phyloP scores from a whole-genome alignment of 2,113 vertebrate species.

The Cyanoderma ruficeps region DNA sequence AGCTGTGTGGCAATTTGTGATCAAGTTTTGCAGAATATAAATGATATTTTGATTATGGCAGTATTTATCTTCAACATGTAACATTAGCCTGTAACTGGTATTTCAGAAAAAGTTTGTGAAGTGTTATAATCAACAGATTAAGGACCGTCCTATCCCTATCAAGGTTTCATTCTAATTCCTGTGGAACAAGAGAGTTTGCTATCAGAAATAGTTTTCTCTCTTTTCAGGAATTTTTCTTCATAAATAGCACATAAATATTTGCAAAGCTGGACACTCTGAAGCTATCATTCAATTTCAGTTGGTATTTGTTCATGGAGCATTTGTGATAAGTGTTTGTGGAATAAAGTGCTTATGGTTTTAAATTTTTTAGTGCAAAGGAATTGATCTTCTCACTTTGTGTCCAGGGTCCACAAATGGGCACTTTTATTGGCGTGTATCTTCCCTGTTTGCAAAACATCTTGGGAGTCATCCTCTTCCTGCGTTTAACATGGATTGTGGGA shows the following conservation, averaged over 20 bases:
- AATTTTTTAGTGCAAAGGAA: background rate
- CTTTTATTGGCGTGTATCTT: conserved; percentile 96
- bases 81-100: background rate
- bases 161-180: background rate
- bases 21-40: background rate
- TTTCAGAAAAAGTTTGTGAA: background rate
- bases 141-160: background rate
- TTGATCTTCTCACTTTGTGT: background rate
- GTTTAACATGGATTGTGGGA: conserved; percentile 96
- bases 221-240: background rate
- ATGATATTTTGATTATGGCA: background rate
- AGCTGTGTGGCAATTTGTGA: background rate
- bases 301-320: background rate
- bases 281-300: background rate
- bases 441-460: conserved; percentile 97
- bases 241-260: background rate
- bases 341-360: background rate
- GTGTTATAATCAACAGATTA: background rate
- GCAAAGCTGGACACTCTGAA: background rate
- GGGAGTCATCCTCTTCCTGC: conserved; percentile 94
- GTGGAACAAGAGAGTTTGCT: background rate
- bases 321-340: background rate
- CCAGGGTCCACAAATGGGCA: conserved; percentile 92
- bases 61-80: background rate
- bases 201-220: background rate